Conservation (phyloP, 2,888 invertebrate species). For the Ophonus ardosiacus region DNA sequence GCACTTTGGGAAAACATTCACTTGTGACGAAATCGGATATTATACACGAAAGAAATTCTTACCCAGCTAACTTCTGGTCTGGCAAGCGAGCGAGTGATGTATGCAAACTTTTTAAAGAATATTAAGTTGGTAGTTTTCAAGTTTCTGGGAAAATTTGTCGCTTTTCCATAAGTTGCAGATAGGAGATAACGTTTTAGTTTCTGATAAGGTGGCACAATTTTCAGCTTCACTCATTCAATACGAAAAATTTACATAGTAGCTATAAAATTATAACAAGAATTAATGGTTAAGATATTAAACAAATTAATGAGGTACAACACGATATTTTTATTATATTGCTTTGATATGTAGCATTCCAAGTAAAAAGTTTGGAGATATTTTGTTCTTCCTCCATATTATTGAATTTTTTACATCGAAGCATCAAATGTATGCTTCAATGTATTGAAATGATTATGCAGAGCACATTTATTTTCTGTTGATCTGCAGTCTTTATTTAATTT, state of each 20-base stretch:
- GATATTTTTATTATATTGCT: too few relatives aligned
- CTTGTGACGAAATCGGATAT: slow-evolving; percentile 35
- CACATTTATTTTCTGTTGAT: too few relatives aligned
- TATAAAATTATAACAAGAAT: slow-evolving; percentile 12
- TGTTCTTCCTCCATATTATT: too few relatives aligned
- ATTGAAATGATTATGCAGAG: too few relatives aligned
- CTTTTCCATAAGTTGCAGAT: slow-evolving; percentile 26
- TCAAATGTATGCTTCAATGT: too few relatives aligned
- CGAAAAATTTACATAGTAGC: not conserved
- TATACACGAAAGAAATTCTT: slow-evolving; percentile 45
- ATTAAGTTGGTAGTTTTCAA: slow-evolving; percentile 37
- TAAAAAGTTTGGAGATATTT: too few relatives aligned
- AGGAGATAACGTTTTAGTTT: slow-evolving; percentile 28
- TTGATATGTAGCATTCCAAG: too few relatives aligned
- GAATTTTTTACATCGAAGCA: too few relatives aligned
- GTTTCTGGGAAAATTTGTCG: slow-evolving; percentile 26
- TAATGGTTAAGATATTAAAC: not conserved
- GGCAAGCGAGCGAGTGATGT: slow-evolving; percentile 30
- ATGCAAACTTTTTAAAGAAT: slow-evolving; percentile 37
- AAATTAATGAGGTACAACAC: too few relatives aligned
- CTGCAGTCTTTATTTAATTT: too few relatives aligned
- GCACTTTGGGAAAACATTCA: slow-evolving; percentile 29
- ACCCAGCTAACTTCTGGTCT: slow-evolving; percentile 34
- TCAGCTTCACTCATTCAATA: not conserved
- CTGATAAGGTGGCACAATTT: slow-evolving; percentile 32